Conservation (phyloP, 1,140 invertebrate genomes). For the Calliopsis andreniformis region DNA sequence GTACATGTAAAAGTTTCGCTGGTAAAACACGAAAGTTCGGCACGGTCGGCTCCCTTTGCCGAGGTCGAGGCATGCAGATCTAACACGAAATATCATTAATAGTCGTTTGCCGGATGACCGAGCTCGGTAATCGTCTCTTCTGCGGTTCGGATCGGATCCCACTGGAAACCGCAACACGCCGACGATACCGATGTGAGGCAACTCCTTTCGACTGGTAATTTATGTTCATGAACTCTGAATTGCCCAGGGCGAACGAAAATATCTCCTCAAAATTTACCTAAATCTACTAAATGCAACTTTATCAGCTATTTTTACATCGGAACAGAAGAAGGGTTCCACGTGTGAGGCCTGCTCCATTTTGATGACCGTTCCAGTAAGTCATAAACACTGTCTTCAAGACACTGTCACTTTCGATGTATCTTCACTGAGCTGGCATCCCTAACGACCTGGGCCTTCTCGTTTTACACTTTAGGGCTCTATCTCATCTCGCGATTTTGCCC, state of each 20-base stretch:
- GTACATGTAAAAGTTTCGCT: constrained; percentile 37
- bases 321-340: no score
- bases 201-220: constrained; percentile 62
- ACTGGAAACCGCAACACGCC: constrained; percentile 74
- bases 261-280: no score
- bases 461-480: constrained; percentile 24
- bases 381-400: no score
- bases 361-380: no score
- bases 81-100: constrained; percentile 79
- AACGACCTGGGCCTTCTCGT: constrained; percentile 53
- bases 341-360: no score
- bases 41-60: constrained; percentile 63
- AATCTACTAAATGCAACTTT: no score
- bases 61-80: constrained; percentile 75
- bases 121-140: constrained; percentile 74
- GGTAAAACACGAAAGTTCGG: constrained; percentile 60
- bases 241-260: constrained; percentile 41
- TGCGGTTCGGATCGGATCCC: constrained; percentile 72
- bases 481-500: not conserved
- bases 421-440: no score
- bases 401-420: no score
- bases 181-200: constrained; percentile 12
- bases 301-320: no score
- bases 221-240: constrained; percentile 65
- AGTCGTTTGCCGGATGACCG: constrained; percentile 80